Percentiles rank a stretch among this genome's conserved stretches.
These are phyloP conservation scores for Urocyon cinereoargenteus DNA, from an alignment of 2,797 vertebrate genomes.

Conservation along the genomic window DNA sequence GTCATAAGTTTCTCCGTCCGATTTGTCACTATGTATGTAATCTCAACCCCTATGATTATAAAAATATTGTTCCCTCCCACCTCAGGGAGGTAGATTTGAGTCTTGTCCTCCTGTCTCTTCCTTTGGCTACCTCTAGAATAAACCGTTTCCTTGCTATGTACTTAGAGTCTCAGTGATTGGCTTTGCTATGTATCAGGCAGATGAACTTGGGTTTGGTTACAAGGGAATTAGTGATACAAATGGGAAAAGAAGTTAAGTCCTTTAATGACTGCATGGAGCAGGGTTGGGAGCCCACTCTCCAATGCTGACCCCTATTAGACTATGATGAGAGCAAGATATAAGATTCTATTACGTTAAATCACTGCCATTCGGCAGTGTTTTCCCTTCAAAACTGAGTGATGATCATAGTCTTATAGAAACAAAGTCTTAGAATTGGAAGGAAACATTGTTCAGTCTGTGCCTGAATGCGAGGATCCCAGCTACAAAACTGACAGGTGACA, in stretches of 20 bases:
- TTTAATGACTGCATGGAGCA: not conserved
- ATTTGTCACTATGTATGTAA: not conserved
- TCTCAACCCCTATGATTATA: not conserved
- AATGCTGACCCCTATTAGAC: not conserved
- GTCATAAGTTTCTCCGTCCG: not conserved
- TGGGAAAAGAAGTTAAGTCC: not conserved
- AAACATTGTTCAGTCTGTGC: not conserved
- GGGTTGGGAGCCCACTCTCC: not conserved
- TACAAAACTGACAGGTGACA: slow-evolving; percentile 37
- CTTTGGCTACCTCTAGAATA: not conserved
- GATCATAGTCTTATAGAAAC: slow-evolving; percentile 20
- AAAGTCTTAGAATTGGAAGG: not conserved
- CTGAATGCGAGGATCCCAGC: not conserved
- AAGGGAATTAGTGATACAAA: not conserved
- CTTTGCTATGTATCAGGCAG: not conserved
- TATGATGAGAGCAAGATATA: not conserved
- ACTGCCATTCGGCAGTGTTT: not conserved
- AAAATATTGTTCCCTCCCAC: not conserved
- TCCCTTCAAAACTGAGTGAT: slow-evolving; percentile 21
- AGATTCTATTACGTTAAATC: not conserved
- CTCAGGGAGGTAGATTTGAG: not conserved
- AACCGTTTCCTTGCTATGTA: not conserved
- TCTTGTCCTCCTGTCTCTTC: not conserved
- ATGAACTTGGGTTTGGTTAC: not conserved
- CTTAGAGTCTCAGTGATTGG: not conserved